A percentile compares a stretch with the other conserved stretches of the same genome.
phyloP scores from a whole-genome alignment of 2,797 vertebrate species.

The Zalophus californianus region DNA sequence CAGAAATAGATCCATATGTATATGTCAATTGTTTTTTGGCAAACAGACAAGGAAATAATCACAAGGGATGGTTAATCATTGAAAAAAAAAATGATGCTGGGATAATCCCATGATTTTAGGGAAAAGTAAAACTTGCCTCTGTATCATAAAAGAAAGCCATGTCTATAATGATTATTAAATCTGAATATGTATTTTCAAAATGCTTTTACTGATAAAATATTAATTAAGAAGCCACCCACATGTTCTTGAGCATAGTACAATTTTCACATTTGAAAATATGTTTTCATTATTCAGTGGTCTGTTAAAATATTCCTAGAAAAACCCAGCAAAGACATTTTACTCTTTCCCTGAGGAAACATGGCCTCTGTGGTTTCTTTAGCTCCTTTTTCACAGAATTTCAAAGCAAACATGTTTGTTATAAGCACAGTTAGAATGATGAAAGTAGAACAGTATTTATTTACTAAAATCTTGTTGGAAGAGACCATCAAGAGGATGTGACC shows the following conservation, averaged over 20 bases:
- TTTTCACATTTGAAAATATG: not conserved
- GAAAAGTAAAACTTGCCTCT: not conserved
- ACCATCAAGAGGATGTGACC: not conserved
- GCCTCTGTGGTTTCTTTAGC: not conserved
- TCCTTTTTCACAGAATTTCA: not conserved
- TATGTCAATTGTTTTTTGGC: not conserved
- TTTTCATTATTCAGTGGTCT: not conserved
- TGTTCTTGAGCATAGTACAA: not conserved
- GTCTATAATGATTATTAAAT: not conserved
- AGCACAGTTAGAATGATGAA: not conserved
- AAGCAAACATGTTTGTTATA: not conserved
- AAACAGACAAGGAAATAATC: not conserved
- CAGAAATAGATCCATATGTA: not conserved
- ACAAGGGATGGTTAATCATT: not conserved
- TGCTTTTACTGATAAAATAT: not conserved
- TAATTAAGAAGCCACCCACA: not conserved
- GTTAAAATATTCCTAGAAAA: not conserved
- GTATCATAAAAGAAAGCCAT: not conserved
- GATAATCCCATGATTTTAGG: not conserved
- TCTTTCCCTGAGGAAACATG: not conserved
- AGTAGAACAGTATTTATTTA: not conserved
- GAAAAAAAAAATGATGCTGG: not conserved
- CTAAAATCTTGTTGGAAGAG: not conserved
- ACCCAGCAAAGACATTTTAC: not conserved
- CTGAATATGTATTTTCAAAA: not conserved